Conservation (phyloP, 2,113 vertebrate genomes). For the Trematocara nigrifrons region DNA sequence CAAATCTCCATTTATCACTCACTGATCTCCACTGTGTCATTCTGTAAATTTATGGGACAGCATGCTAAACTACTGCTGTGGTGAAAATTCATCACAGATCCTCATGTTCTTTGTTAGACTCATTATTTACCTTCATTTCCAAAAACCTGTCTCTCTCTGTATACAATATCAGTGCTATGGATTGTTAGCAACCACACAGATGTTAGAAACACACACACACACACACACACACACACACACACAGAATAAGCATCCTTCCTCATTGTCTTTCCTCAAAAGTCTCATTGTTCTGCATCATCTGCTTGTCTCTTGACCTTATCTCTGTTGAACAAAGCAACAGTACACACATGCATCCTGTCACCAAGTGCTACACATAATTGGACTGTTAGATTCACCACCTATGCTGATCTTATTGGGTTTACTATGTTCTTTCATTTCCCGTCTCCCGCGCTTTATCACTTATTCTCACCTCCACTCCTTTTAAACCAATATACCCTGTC, state of each 20-base stretch:
- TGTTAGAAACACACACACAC: not conserved
- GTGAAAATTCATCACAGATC: not conserved
- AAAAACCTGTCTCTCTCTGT: not conserved
- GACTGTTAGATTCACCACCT: constrained; percentile 12
- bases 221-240: not conserved
- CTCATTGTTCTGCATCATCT: constrained; percentile 13
- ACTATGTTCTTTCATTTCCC: not conserved
- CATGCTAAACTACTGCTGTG: constrained; percentile 1
- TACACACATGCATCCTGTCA: constrained; percentile 31
- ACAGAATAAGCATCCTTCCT: not conserved
- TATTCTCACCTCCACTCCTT: constrained; percentile 11
- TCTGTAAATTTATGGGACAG: not conserved
- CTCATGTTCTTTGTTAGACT: not conserved
- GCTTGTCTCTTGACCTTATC: constrained; percentile 26
- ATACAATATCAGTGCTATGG: not conserved
- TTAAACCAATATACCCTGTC: constrained; percentile 3
- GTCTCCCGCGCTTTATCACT: constrained; percentile 13
- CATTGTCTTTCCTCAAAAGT: not conserved
- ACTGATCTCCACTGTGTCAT: constrained; percentile 23
- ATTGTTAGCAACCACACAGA: not conserved
- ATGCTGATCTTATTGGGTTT: constrained; percentile 15
- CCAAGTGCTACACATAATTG: constrained; percentile 29
- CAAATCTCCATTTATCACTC: constrained; percentile 56
- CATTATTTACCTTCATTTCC: not conserved
- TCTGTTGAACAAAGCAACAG: constrained; percentile 41